phyloP scores from a whole-genome alignment of 2,113 vertebrate genomes.

The Scalopus aquaticus region DNA sequence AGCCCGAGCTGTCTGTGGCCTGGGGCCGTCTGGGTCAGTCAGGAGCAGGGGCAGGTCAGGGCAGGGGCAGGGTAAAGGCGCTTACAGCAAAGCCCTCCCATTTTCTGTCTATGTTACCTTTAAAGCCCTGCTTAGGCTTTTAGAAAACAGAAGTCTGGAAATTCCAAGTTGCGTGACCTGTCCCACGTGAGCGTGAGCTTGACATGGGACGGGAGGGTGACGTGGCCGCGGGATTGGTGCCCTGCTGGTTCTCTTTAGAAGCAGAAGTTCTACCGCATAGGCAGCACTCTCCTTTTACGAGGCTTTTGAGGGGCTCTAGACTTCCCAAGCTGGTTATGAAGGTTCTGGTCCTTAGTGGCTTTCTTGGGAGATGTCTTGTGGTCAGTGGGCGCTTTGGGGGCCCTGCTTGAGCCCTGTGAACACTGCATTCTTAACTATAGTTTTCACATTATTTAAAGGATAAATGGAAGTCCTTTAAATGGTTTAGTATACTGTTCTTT shows the following conservation, averaged over 20 bases:
- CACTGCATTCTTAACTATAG: neutral
- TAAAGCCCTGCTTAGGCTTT: neutral
- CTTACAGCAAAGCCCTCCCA: neutral
- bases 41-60: too few relatives aligned
- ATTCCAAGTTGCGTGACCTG: slow-evolving; percentile 22
- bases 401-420: neutral
- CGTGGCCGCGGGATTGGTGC: neutral
- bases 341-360: neutral
- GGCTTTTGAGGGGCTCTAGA: neutral
- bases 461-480: neutral
- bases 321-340: neutral
- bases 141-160: slow-evolving; percentile 59
- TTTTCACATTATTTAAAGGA: neutral
- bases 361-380: neutral
- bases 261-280: neutral
- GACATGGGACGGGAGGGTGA: neutral
- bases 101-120: neutral
- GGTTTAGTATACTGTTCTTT: too few relatives aligned
- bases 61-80: neutral
- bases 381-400: neutral
- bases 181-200: neutral
- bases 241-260: neutral
- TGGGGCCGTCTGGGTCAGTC: neutral
- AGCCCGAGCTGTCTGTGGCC: neutral
- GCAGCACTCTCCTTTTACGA: neutral